A percentile compares a stretch with the other conserved stretches of the same genome.
Evolutionary conservation across 2,113 vertebrate species (phyloP).

Genomic region (Phainopepla nitens): DNA sequence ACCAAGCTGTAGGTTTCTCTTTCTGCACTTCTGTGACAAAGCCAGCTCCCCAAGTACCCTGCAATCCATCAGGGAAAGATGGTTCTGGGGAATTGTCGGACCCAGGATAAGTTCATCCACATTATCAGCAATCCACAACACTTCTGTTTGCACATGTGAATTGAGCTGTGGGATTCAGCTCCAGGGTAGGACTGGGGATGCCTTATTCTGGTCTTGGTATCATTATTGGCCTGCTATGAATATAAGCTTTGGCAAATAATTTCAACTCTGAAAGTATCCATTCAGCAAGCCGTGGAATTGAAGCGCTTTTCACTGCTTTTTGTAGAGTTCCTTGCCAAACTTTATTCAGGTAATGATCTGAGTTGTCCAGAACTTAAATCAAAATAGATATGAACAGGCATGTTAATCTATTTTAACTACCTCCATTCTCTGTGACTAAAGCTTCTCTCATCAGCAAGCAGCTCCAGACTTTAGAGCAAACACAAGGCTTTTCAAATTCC

Average conservation of each 20-base stretch:
- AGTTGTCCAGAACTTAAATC: not conserved
- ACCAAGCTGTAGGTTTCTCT: fast-evolving
- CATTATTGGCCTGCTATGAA: not conserved
- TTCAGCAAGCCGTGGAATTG: not conserved
- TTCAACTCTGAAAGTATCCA: not conserved
- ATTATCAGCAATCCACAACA: not conserved
- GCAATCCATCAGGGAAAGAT: not conserved
- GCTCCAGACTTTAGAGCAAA: not conserved
- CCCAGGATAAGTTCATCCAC: not conserved
- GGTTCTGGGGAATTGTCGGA: not conserved
- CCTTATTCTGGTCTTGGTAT: not conserved
- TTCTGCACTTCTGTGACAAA: not conserved
- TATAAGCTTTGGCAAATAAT: not conserved
- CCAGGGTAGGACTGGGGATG: not conserved
- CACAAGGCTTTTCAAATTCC: not conserved
- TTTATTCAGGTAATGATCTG: not conserved
- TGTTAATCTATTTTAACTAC: not conserved
- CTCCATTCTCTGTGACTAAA: not conserved
- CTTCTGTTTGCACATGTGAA: not conserved
- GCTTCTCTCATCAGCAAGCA: not conserved
- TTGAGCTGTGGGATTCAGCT: not conserved
- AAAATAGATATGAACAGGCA: not conserved
- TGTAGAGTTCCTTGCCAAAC: not conserved
- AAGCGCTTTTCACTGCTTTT: not conserved
- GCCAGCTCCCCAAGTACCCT: not conserved